Evolutionary conservation across 2,113 vertebrate genomes (phyloP).

Genomic region (Syngnathoides biaculeatus): DNA sequence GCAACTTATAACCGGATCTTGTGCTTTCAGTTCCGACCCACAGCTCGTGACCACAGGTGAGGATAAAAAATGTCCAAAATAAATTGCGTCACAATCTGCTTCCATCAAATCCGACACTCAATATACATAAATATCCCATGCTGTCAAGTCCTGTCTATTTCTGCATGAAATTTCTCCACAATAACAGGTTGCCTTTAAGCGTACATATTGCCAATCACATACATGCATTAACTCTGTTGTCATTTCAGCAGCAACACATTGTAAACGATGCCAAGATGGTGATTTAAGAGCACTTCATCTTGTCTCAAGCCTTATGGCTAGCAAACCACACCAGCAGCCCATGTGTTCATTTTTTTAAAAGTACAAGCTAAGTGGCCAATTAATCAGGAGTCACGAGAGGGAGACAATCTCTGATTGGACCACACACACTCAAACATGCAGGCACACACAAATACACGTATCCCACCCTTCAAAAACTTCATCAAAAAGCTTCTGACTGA

Average conservation of each 20-base stretch:
- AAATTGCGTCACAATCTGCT: not conserved
- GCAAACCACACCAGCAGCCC: constrained; percentile 12
- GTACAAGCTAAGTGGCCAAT: constrained; percentile 30
- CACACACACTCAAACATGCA: not conserved
- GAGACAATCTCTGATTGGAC: constrained; percentile 11
- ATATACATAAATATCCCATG: no score
- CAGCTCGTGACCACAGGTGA: no score
- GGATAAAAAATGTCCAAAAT: no score
- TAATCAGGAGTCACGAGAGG: constrained; percentile 30
- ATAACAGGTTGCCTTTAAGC: not conserved
- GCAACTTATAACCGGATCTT: no score
- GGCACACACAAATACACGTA: not conserved
- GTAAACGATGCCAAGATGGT: not conserved
- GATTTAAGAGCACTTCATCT: constrained; percentile 14
- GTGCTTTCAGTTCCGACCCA: no score
- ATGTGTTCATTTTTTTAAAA: constrained; percentile 34
- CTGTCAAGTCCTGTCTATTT: no score
- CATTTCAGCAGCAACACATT: not conserved
- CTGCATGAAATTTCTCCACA: no score
- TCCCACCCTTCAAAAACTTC: constrained; percentile 16
- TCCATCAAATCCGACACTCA: no score
- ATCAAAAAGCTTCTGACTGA: constrained; percentile 43
- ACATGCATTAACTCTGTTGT: not conserved
- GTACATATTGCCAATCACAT: not conserved
- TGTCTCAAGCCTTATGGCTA: constrained; percentile 16